These are phyloP conservation scores for Zaprionus africanus DNA, from an alignment of 1,140 invertebrate species.

Conservation along the genomic window DNA sequence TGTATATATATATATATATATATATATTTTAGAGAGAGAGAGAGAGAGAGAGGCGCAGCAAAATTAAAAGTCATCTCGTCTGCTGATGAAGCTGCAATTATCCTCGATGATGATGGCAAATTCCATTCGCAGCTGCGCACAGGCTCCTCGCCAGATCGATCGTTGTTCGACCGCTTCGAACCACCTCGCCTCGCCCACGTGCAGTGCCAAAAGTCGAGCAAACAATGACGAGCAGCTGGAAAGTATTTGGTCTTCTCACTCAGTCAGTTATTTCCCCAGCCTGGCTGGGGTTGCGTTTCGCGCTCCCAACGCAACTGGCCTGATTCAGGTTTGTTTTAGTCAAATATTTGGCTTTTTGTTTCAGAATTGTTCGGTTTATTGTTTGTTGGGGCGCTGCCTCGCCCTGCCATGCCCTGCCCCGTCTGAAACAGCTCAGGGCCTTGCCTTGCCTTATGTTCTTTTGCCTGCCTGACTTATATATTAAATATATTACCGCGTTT, in stretches of 20 bases:
- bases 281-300: conserved; percentile 1
- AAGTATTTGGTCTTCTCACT: conserved; percentile 73
- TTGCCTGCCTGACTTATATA: conserved; percentile 28
- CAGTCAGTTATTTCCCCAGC: conserved; percentile 51
- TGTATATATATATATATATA: not conserved
- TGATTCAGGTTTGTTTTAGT: conserved; percentile 47
- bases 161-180: not conserved
- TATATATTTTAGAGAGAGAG: no score
- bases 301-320: conserved; percentile 7
- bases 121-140: conserved; percentile 56
- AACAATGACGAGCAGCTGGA: conserved; percentile 70
- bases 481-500: conserved; percentile 50
- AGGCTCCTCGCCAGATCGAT: conserved; percentile 25
- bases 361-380: conserved; percentile 56
- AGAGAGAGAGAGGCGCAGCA: not conserved
- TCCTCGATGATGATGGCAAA: conserved; percentile 69
- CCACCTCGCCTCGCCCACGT: conserved; percentile 36
- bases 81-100: conserved; percentile 61
- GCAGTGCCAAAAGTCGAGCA: conserved; percentile 53
- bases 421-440: not conserved
- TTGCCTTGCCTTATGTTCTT: not conserved
- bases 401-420: conserved; percentile 4
- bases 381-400: conserved; percentile 28
- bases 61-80: conserved; percentile 29
- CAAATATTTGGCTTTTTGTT: conserved; percentile 66